Conservation (phyloP, 2,113 vertebrate genomes). For the Gulo gulo region DNA sequence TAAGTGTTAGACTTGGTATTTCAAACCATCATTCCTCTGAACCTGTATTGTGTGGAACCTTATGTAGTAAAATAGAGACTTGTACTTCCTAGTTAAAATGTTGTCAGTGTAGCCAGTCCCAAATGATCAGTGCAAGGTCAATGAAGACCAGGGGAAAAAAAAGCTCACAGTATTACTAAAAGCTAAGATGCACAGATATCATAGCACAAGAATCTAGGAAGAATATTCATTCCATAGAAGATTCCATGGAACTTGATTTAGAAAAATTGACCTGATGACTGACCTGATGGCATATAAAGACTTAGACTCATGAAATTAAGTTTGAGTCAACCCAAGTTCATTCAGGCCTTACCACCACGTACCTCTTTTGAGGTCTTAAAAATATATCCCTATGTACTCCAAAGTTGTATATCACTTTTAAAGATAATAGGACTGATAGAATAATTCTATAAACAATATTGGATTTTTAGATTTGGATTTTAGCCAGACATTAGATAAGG, state of each 20-base stretch:
- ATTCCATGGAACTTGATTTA: background rate
- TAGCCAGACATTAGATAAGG: background rate
- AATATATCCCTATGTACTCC: background rate
- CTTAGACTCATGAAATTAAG: background rate
- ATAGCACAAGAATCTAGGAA: background rate
- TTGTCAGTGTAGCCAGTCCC: background rate
- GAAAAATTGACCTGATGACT: background rate
- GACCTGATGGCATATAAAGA: background rate
- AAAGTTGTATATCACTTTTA: background rate
- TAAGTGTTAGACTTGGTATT: background rate
- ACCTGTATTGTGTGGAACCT: background rate
- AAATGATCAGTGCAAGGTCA: background rate
- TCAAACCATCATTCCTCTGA: background rate
- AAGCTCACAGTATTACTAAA: background rate
- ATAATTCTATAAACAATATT: background rate
- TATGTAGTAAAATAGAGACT: background rate
- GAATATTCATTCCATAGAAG: background rate
- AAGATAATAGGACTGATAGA: background rate
- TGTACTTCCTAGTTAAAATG: background rate
- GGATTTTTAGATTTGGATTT: background rate
- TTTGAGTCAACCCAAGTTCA: background rate
- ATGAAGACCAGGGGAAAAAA: background rate
- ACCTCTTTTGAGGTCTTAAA: background rate
- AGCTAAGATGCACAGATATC: background rate
- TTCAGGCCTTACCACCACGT: background rate